A percentile compares a stretch with the other conserved stretches of the same genome.
phyloP scores from a whole-genome alignment of 1,140 invertebrate genomes.

The Stegodyphus dumicola region DNA sequence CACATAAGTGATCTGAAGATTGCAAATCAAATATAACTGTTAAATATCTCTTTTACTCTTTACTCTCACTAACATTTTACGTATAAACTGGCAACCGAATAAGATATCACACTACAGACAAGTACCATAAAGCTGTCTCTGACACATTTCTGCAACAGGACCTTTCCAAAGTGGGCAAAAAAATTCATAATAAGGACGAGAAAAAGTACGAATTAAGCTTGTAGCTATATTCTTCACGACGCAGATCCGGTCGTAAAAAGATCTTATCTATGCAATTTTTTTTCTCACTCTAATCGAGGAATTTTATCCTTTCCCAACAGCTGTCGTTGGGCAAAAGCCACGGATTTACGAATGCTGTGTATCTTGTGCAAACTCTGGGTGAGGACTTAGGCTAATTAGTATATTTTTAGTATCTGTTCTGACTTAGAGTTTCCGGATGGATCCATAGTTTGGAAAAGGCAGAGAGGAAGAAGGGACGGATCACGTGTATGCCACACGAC shows the following conservation, averaged over 20 bases:
- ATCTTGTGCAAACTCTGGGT: background rate
- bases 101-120: background rate
- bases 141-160: background rate
- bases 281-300: background rate
- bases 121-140: constrained; percentile 21
- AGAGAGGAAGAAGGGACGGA: background rate
- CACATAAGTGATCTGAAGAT: no score
- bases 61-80: no score
- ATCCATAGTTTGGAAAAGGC: background rate
- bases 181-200: background rate
- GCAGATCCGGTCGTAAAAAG: constrained; percentile 29
- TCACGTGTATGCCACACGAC: background rate
- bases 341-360: constrained; percentile 12
- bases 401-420: constrained; percentile 38
- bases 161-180: background rate
- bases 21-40: no score
- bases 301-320: constrained; percentile 16
- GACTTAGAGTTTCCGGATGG: background rate
- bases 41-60: no score
- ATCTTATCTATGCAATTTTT: background rate
- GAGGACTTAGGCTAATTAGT: constrained; percentile 18
- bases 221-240: background rate
- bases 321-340: constrained; percentile 42
- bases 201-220: constrained; percentile 5
- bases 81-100: background rate